Evolutionary conservation across 2,888 invertebrate species (phyloP), one percentile per base, ranked within the genome.

Genomic region (Oxyteleia sp.): DNA sequence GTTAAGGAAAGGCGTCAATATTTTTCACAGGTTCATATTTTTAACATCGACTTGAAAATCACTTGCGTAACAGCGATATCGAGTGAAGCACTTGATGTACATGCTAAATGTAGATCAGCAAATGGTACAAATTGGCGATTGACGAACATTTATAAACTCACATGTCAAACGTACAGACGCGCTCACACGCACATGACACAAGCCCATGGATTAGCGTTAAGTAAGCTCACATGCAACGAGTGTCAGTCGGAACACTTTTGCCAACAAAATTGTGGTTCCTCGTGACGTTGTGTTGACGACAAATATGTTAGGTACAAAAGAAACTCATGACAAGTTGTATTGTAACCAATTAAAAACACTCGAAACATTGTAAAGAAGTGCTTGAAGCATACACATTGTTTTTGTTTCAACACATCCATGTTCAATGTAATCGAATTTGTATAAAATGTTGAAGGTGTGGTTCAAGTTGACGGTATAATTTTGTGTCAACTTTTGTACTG

Each of bases 11-110:
- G 2, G 11, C 3, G 2, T 18, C 11, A 55, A 45, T 15, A 49
- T 53, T 68, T 53, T 63, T 16, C 59, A 72, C 16, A 41, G n/a
- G 64, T 76, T 76, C 75, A 76, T 57, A 66, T 66, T 76, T 76
- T 66, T 76, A 7, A 76, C 75, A 66, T 66, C 18, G 63, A 43
- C 13, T 38, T 55, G 53, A 10, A 45, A 59, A 43, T 18, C 29
- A 32, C 57, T 57, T 26, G 23, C 13, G 23, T 35, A 47, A 41
- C 16, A 72, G 61, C 16, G 64, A 72, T 38, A 20, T 32, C 43
- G 55, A 57, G 5, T 53, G 4, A 72, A 71, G 55, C 72, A 45
- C 20, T 51, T 49, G 38, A 71, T 53, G 45, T 61, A 66, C 66
- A 59, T 80, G 72, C 72, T 59, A 15, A 16, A 15, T 45, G 55